Evolutionary conservation across 1,140 invertebrate genomes (phyloP).

Genomic region (Whitmania pigra): DNA sequence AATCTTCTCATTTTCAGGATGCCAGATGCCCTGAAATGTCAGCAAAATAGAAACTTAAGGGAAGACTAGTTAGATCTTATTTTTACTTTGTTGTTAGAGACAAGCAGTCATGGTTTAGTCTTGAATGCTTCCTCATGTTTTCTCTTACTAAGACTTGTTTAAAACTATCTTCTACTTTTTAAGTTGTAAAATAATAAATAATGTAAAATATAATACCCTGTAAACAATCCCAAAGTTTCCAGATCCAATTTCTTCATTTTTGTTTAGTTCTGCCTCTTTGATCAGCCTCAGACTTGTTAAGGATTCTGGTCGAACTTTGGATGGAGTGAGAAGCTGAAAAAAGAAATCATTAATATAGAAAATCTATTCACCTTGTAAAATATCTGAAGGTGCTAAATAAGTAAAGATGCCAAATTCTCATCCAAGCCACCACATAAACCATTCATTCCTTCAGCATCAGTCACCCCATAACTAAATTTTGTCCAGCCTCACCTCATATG

Average conservation of each 20-base stretch:
- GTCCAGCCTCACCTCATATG: background rate
- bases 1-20: conserved; percentile 80
- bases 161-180: background rate
- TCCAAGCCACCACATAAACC: too few relatives aligned
- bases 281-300: conserved; percentile 69
- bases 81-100: too few relatives aligned
- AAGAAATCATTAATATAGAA: background rate
- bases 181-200: background rate
- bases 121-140: conserved; percentile 14
- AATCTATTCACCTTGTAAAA: too few relatives aligned
- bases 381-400: too few relatives aligned
- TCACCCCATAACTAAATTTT: too few relatives aligned
- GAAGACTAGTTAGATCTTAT: too few relatives aligned
- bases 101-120: too few relatives aligned
- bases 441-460: too few relatives aligned
- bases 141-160: conserved; percentile 1
- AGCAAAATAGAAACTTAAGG: background rate
- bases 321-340: conserved; percentile 8
- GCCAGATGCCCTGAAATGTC: conserved; percentile 66
- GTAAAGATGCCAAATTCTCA: too few relatives aligned
- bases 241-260: conserved; percentile 51
- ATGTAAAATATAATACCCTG: conserved; percentile 11
- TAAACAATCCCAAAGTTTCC: conserved; percentile 25
- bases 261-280: conserved; percentile 75
- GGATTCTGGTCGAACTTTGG: conserved; percentile 65